A percentile compares a stretch with the other conserved stretches of the same genome.
These are phyloP conservation scores for Neomorphus geoffroyi DNA, from an alignment of 2,797 vertebrate species.

Conservation along the genomic window DNA sequence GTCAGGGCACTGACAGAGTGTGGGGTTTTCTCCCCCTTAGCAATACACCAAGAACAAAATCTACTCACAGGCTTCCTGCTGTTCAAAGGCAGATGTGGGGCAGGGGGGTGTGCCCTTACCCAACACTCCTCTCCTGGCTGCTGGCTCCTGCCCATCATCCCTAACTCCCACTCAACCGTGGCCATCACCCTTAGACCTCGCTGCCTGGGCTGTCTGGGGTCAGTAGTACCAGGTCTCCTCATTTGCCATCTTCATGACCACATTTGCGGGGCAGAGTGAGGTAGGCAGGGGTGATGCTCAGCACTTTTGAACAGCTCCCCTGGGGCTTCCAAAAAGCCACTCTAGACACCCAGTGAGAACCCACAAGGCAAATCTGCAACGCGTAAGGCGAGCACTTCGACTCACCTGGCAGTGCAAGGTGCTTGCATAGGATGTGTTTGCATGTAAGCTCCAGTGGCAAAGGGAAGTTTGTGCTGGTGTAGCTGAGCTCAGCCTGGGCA, in stretches of 20 bases:
- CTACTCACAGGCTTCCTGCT: neutral
- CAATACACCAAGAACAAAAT: neutral
- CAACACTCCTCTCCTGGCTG: neutral
- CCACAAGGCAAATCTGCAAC: neutral
- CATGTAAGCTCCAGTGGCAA: neutral
- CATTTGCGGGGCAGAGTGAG: neutral
- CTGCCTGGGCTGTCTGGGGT: neutral
- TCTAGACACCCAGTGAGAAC: neutral
- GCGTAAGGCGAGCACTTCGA: rapidly evolving
- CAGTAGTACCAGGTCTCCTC: neutral
- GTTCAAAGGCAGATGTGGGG: neutral
- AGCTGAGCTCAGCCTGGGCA: neutral
- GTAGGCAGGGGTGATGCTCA: neutral
- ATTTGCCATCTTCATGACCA: neutral
- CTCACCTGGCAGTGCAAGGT: neutral
- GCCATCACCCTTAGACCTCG: neutral
- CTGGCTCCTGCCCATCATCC: neutral
- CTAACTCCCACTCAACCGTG: too few relatives aligned
- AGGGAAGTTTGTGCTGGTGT: neutral
- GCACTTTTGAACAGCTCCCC: neutral
- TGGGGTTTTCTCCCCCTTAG: neutral
- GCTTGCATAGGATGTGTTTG: rapidly evolving
- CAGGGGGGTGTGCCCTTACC: neutral
- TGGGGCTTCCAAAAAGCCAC: neutral
- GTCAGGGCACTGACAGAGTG: neutral